A percentile compares a stretch with the other conserved stretches of the same genome.
Conservation (phyloP, 2,888 invertebrate species). For the Allolobophora icterica region DNA sequence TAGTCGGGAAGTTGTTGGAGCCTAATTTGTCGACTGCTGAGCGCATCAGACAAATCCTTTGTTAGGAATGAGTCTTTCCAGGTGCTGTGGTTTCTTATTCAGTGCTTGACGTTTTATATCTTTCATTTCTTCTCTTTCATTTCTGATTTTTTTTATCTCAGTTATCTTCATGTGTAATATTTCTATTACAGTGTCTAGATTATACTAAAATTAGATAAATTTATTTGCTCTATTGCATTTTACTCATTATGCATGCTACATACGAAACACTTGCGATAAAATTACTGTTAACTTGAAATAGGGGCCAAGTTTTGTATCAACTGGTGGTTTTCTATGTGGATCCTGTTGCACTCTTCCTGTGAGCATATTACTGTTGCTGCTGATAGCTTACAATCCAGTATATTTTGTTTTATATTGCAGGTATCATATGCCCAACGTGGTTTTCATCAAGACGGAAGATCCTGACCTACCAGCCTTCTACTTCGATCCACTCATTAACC, state of each 20-base stretch:
- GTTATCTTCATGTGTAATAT: background rate
- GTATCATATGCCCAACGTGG: constrained; percentile 99
- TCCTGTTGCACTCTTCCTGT: background rate
- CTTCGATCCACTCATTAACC: constrained; percentile 98
- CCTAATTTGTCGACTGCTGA: constrained; percentile 27
- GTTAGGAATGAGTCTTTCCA: background rate
- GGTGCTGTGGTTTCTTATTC: background rate
- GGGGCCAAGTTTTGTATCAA: background rate
- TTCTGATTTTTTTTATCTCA: background rate
- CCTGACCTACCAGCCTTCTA: constrained; percentile 99
- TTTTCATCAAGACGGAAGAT: constrained; percentile 99
- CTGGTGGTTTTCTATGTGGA: background rate
- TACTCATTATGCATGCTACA: background rate
- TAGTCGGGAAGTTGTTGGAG: constrained; percentile 3
- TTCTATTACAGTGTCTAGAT: background rate
- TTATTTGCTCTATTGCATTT: background rate
- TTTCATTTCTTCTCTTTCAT: background rate
- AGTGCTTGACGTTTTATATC: background rate
- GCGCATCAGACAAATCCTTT: background rate
- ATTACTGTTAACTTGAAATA: too few species aligned
- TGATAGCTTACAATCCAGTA: background rate
- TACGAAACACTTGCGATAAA: too few species aligned
- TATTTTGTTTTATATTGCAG: constrained; percentile 67
- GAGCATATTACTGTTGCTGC: background rate
- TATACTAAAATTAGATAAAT: background rate